Base-by-base conservation (phyloP, 1,140 invertebrate species). In the Magallana gigas region DNA sequence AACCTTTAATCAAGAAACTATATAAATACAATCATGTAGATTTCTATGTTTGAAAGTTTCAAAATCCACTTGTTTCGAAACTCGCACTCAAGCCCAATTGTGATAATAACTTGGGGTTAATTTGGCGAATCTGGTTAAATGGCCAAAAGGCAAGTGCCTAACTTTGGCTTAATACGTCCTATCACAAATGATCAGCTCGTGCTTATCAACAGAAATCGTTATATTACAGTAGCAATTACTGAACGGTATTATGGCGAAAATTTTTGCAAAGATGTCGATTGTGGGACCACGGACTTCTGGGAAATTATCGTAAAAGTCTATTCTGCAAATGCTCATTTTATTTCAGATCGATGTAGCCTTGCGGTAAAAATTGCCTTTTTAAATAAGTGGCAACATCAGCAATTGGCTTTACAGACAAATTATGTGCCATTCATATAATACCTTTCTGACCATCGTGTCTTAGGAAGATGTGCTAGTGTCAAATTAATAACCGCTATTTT, bases 261-360 rank as follows among this genome's bases (percentile, higher is more conserved):
- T 48, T 29, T 76, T 18, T 76, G 23, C 68, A 76, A 76, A 76
- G 68, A 76, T 76, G 68, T 76, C 18, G 68, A 76, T 76, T 29
- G 14, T 16, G 68, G 68, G 68, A 23, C 68, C 11, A 12, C 68
- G 68, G 68, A 76, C 68, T 36, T 76, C 12, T 29, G 68, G 68
- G 23, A 76, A 76, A 76, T 76, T 76, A 76, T 29, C 23, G 68
- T 76, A 76, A 76, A 76, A 29, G 68, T 18, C 23, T 76, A 12
- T 76, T 76, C 68, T 12, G 68, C 36, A 76, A 76, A 76, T 76
- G 68, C 68, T 76, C 68, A 76, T 29, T 76, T 76, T 76, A 76
- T 76, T 76, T 76, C 68, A 23, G 36, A 76, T 76, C 68, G 68
- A 76, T 76, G 36, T 12, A 76, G 23, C 68, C 23, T 36, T 76